A percentile compares a stretch with the other conserved stretches of the same genome.
These are phyloP conservation scores for Plectrocnemia conspersa DNA, from an alignment of 1,140 invertebrate species.

Conservation along the genomic window DNA sequence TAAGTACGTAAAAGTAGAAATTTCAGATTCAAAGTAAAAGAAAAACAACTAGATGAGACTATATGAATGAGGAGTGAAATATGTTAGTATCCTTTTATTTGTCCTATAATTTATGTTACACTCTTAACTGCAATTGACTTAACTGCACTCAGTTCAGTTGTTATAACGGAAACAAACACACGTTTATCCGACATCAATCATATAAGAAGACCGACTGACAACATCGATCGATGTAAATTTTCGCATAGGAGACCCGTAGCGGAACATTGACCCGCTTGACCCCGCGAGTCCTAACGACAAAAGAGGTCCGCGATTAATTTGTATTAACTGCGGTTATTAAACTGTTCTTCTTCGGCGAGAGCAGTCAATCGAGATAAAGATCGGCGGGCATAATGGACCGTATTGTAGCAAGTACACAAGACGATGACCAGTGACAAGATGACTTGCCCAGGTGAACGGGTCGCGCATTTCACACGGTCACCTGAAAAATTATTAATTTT, in stretches of 20 bases:
- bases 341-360: conserved; percentile 10
- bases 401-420: background rate
- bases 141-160: no score
- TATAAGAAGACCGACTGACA: no score
- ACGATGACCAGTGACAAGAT: conserved; percentile 9
- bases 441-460: background rate
- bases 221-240: conserved; percentile 3
- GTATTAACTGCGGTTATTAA: conserved; percentile 10
- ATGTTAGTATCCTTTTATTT: no score
- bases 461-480: background rate
- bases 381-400: conserved; percentile 2
- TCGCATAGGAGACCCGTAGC: conserved; percentile 3
- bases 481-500: no score
- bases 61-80: no score
- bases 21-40: no score
- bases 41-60: no score
- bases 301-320: conserved; percentile 8
- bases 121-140: no score
- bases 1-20: no score
- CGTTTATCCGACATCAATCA: no score
- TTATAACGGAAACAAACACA: no score
- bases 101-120: no score
- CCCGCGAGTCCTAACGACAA: conserved; percentile 4
- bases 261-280: conserved; percentile 1
- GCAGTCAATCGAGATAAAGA: conserved; percentile 10